Percentiles rank a stretch among this genome's conserved stretches.
These are phyloP conservation scores for Octodon degus DNA, from an alignment of 2,113 vertebrate species.

Conservation along the genomic window DNA sequence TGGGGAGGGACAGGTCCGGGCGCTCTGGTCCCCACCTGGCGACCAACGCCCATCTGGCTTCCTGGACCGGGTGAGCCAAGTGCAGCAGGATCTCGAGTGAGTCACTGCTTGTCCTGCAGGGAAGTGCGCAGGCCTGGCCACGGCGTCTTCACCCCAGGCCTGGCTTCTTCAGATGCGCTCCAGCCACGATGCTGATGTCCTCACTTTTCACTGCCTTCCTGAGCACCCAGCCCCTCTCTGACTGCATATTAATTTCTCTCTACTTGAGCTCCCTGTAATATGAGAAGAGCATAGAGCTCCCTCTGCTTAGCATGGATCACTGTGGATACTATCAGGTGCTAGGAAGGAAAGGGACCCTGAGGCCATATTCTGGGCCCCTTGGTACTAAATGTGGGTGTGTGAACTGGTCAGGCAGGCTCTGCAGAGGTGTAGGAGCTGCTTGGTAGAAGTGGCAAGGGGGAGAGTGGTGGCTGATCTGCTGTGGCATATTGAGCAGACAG, in stretches of 20 bases:
- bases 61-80: not conserved
- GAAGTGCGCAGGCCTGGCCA: not conserved
- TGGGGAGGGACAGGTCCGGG: not conserved
- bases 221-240: not conserved
- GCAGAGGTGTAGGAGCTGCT: not conserved
- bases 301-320: not conserved
- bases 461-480: accelerated
- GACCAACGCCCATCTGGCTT: not conserved
- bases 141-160: not conserved
- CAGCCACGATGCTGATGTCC: not conserved
- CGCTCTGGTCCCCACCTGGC: not conserved
- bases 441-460: not conserved
- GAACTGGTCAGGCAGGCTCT: not conserved
- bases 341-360: accelerated
- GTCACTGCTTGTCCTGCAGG: not conserved
- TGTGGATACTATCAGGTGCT: not conserved
- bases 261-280: not conserved
- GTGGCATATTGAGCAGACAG: accelerated
- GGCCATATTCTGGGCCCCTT: accelerated
- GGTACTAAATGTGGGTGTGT: not conserved
- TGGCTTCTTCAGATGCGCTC: not conserved
- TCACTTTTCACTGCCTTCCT: not conserved
- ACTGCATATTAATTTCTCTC: not conserved
- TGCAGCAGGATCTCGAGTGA: not conserved
- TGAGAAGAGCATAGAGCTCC: not conserved